phyloP scores from a whole-genome alignment of 1,140 invertebrate species.

The Zaprionus camerounensis region DNA sequence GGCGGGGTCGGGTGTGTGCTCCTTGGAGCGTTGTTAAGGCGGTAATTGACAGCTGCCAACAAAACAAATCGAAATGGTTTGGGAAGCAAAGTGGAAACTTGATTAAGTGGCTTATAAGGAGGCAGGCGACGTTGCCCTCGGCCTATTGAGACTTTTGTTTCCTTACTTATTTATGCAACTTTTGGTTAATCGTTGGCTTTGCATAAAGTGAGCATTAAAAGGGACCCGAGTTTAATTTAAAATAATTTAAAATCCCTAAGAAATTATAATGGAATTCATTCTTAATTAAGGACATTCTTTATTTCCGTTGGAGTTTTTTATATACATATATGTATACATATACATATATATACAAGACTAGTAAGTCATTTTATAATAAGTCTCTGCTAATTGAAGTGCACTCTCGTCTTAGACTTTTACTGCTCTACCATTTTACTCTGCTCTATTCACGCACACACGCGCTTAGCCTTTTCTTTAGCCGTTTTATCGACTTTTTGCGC shows the following conservation, averaged over 20 bases:
- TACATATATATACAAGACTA: too few species aligned
- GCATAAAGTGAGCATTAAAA: conserved; percentile 43
- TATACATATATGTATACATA: too few species aligned
- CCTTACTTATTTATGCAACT: conserved; percentile 19
- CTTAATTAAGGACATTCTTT: too few species aligned
- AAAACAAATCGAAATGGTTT: conserved; percentile 28
- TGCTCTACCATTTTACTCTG: neutral
- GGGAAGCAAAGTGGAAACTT: conserved; percentile 22
- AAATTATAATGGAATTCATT: neutral
- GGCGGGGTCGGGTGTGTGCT: neutral
- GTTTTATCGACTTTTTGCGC: conserved; percentile 1
- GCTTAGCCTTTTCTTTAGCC: neutral
- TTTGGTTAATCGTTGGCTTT: conserved; percentile 31
- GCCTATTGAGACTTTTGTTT: conserved; percentile 32
- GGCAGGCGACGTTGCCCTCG: neutral
- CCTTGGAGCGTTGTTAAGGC: conserved; percentile 16
- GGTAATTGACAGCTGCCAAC: conserved; percentile 49
- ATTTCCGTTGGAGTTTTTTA: too few species aligned
- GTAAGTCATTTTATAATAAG: neutral
- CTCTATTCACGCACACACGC: neutral
- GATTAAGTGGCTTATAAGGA: conserved; percentile 53
- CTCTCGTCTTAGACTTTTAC: neutral
- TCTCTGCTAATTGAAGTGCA: neutral
- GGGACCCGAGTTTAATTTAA: neutral
- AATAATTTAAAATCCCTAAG: neutral